These are phyloP conservation scores for Globicephala melas DNA, from an alignment of 2,113 vertebrate genomes.

Conservation along the genomic window DNA sequence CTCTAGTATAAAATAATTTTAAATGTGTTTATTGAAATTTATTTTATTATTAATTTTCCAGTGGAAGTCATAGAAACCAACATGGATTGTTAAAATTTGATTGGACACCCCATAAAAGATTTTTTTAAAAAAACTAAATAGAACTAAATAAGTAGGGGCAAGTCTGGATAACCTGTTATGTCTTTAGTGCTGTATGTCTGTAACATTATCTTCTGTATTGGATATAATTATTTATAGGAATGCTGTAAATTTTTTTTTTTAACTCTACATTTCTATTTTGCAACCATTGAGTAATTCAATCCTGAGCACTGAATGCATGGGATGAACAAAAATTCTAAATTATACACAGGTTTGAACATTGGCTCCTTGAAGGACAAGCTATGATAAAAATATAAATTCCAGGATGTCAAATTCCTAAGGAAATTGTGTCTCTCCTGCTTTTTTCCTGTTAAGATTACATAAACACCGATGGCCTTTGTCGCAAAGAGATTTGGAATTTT, in stretches of 20 bases:
- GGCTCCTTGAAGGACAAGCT: slow-evolving; percentile 46
- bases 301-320: slow-evolving; percentile 14
- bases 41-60: background rate
- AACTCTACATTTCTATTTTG: slow-evolving; percentile 49
- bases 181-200: background rate
- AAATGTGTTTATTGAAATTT: background rate
- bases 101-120: background rate
- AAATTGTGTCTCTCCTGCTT: background rate
- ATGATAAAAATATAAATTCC: slow-evolving; percentile 65
- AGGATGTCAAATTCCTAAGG: slow-evolving; percentile 44
- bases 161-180: background rate
- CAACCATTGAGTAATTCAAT: slow-evolving; percentile 61
- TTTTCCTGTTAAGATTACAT: slow-evolving; percentile 28
- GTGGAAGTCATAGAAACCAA: background rate
- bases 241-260: background rate
- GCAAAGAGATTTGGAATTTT: slow-evolving; percentile 51
- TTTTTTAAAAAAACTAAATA: background rate
- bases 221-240: slow-evolving; percentile 45
- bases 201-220: slow-evolving; percentile 39
- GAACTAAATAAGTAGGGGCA: background rate
- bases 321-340: slow-evolving; percentile 58
- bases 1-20: background rate
- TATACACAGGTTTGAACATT: slow-evolving; percentile 57
- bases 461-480: slow-evolving; percentile 60
- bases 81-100: background rate